phyloP scores from a whole-genome alignment of 2,888 invertebrate species.

The Junonia oenone region DNA sequence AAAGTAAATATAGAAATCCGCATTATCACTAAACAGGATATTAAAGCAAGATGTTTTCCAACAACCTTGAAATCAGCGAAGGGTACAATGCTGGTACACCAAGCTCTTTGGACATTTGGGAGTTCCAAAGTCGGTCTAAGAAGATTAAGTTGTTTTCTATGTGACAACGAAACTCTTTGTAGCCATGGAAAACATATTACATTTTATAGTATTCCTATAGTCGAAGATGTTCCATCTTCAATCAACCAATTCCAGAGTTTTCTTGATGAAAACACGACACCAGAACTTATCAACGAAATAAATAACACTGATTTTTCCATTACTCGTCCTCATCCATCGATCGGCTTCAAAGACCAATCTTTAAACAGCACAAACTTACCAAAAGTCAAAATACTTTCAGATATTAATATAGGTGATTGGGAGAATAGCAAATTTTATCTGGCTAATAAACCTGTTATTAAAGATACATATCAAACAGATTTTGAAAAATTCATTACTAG shows the following conservation, averaged over 20 bases:
- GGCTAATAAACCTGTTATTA: background rate
- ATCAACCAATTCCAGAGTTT: background rate
- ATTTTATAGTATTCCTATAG: background rate
- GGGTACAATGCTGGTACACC: background rate
- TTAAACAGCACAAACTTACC: background rate
- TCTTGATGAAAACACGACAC: background rate
- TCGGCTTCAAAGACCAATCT: background rate
- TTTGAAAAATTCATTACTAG: background rate
- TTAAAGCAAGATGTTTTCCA: conserved; percentile 1
- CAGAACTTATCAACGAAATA: too few relatives aligned
- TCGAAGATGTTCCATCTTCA: too few relatives aligned
- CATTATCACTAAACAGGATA: background rate
- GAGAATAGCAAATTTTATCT: background rate
- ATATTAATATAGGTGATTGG: background rate
- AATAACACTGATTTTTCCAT: too few relatives aligned
- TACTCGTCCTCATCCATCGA: background rate
- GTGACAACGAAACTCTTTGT: background rate
- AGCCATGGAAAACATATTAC: background rate
- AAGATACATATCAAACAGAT: background rate
- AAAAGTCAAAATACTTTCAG: background rate
- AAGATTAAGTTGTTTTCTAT: background rate
- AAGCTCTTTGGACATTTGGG: background rate
- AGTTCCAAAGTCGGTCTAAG: background rate
- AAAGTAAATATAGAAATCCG: conserved; percentile 1
- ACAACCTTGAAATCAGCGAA: background rate